Percentiles rank a stretch among this genome's conserved stretches.
Evolutionary conservation across 2,113 vertebrate species (phyloP).

Genomic region (Athene cunicularia): DNA sequence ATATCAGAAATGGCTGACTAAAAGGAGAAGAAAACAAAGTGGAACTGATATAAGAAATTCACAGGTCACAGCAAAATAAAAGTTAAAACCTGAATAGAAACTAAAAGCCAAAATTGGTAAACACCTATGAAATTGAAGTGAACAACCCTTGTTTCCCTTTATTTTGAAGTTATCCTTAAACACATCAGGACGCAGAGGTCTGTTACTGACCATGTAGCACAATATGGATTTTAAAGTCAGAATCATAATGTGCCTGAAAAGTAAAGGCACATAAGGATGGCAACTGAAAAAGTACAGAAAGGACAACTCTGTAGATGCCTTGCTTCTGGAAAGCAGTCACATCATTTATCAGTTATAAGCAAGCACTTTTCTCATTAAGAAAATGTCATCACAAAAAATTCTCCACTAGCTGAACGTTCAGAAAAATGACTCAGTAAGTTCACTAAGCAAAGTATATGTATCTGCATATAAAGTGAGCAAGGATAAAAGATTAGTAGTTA

Average conservation of each 20-base stretch:
- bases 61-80: background rate
- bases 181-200: background rate
- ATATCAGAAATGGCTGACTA: background rate
- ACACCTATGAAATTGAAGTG: background rate
- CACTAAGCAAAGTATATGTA: background rate
- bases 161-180: background rate
- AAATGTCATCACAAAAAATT: background rate
- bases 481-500: background rate
- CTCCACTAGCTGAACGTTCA: background rate
- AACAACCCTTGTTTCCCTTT: background rate
- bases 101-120: background rate
- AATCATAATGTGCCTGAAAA: background rate
- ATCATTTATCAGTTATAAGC: background rate
- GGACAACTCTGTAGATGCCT: background rate
- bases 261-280: background rate
- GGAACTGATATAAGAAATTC: background rate
- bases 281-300: background rate
- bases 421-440: background rate
- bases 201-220: background rate
- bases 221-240: background rate
- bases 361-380: background rate
- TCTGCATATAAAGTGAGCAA: background rate
- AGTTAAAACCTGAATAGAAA: background rate
- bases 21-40: background rate
- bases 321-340: background rate